Base-by-base conservation (phyloP, 92 coral and sea anemone genomes). In the Bergia puertoricense region DNA sequence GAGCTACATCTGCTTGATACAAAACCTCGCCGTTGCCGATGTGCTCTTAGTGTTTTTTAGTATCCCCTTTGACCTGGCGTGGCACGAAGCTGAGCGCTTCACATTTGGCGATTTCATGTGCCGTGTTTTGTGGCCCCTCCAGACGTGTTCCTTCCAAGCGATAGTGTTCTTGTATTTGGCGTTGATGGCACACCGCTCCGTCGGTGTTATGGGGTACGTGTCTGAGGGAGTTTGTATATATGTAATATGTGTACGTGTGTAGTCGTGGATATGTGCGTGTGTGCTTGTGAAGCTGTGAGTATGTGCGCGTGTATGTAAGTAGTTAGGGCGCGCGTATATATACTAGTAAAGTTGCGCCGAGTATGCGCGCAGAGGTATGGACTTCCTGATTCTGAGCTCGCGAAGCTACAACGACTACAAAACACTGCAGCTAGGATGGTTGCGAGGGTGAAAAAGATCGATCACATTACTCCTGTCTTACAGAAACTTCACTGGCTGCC, bases 1-100 rank as follows among this genome's bases (percentile, higher is more conserved):
- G 78, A 94, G 93, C 30, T 96, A 91, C 87, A 93, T 96, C 59
- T 88, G 88, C 57, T 83, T 96, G 18, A 92, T 96, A 91, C 94
- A 92, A 68, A 96, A 96, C 86, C 88, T 96, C 14, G 98, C 94
- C 16, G 81, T 92, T 0, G 95, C 98, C 81, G 95, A 94, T 85
- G 43, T 96, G 13, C 88, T 93, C 39, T 88, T 95, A 2, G 93
- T 96, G 66, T 71, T 95, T 14, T 56, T 89, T 18, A 88, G 93
- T 36, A 96, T 96, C 66, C 98, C 98, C 46, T 96, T 96, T 82
- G 94, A 93, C 79, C 87, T 93, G 18, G 96, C 88, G 0, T 86
- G 91, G 92, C 96, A 95, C 67, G 85, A 88, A 65, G 89, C 93
- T 6, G 91, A 62, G 14, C 69, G 57, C 23, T 96, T 92, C 77